These are phyloP conservation scores for Origma solitaria DNA, from an alignment of 2,113 vertebrate species.

Conservation along the genomic window DNA sequence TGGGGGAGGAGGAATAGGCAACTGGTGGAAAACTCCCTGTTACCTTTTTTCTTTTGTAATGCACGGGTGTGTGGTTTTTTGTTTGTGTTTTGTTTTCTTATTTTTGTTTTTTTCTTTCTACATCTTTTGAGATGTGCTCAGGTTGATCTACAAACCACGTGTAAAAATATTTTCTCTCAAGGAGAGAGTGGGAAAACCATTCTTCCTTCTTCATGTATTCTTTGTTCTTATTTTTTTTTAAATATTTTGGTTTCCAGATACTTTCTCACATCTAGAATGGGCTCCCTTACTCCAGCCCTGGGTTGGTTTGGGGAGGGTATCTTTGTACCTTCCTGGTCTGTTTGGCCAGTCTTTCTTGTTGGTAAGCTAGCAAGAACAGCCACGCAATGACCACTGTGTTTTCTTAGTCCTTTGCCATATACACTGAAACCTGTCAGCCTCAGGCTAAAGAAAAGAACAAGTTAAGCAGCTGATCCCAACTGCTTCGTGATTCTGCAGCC, in stretches of 20 bases:
- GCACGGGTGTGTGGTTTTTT: background rate
- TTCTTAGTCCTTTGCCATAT: background rate
- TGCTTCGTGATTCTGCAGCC: background rate
- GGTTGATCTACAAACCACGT: background rate
- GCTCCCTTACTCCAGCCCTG: background rate
- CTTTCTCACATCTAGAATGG: background rate
- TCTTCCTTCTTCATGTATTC: background rate
- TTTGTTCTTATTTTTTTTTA: background rate
- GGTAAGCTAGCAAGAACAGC: background rate
- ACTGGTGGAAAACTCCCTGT: background rate
- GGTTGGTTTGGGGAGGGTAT: background rate
- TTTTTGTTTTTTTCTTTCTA: background rate
- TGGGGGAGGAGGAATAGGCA: background rate
- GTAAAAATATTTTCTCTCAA: background rate
- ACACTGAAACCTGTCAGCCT: background rate
- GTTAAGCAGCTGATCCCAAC: background rate
- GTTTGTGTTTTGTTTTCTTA: background rate
- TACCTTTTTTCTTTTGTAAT: background rate
- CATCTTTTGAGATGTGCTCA: background rate
- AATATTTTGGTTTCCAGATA: background rate
- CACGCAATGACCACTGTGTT: accelerated
- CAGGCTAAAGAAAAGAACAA: background rate
- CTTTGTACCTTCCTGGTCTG: background rate
- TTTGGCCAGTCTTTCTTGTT: background rate
- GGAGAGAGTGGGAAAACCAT: background rate